A percentile compares a stretch with the other conserved stretches of the same genome.
Conservation (phyloP, 2,797 vertebrate genomes). For the Lepilemur septentrionalis region DNA sequence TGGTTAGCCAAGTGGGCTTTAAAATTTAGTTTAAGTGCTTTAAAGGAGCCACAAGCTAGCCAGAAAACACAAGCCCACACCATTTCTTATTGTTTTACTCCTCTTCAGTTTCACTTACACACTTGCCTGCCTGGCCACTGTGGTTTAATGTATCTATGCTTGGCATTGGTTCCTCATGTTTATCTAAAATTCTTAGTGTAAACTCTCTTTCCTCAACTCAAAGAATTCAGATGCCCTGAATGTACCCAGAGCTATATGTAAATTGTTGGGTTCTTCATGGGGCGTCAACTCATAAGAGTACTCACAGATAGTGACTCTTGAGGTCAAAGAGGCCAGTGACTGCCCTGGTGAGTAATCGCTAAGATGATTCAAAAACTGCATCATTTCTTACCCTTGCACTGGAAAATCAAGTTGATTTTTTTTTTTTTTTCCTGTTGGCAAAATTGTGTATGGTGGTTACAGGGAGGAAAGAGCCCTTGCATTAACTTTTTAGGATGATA, state of each 20-base stretch:
- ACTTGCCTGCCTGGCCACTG: background rate
- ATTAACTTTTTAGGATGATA: background rate
- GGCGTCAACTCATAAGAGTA: background rate
- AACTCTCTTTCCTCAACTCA: background rate
- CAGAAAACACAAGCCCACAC: background rate
- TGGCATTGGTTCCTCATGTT: background rate
- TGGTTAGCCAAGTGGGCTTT: background rate
- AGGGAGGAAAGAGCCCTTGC: background rate
- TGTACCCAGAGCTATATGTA: background rate
- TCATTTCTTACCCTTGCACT: background rate
- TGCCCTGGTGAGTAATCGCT: background rate
- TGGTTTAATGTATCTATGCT: background rate
- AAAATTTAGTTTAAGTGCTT: background rate
- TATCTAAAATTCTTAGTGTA: background rate
- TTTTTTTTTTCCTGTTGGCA: background rate
- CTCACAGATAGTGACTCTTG: background rate
- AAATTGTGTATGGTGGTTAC: background rate
- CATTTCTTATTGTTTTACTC: background rate
- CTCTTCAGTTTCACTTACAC: background rate
- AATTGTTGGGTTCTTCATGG: background rate
- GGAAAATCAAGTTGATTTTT: background rate
- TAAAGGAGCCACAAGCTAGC: background rate
- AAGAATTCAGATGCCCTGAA: background rate
- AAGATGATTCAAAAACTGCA: background rate
- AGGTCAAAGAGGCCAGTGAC: background rate